A percentile compares a stretch with the other conserved stretches of the same genome.
phyloP scores from a whole-genome alignment of 1,140 invertebrate species.

The Caenorhabditis briggsae region DNA sequence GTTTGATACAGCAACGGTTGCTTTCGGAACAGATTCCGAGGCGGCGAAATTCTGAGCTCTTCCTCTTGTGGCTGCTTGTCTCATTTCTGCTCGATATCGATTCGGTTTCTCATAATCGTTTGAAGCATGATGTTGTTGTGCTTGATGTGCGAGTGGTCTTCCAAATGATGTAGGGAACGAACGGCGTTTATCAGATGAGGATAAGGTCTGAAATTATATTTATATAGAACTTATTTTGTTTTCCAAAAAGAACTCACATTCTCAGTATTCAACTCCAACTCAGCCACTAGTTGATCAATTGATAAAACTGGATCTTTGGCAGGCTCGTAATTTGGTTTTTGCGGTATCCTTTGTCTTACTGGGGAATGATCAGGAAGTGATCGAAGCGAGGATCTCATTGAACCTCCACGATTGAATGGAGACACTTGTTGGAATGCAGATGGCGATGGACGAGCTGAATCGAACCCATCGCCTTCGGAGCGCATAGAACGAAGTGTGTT shows the following conservation, averaged over 20 bases:
- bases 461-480: conserved; percentile 36
- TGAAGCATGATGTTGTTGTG: conserved; percentile 31
- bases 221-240: not conserved
- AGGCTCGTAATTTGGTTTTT: conserved; percentile 19
- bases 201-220: conserved; percentile 21
- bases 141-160: conserved; percentile 16
- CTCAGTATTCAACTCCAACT: conserved; percentile 76
- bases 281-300: conserved; percentile 74
- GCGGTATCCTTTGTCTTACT: conserved; percentile 42
- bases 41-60: conserved; percentile 36
- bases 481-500: conserved; percentile 62
- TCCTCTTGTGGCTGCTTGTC: conserved; percentile 46
- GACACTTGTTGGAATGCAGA: conserved; percentile 63
- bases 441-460: conserved; percentile 61
- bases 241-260: conserved; percentile 11
- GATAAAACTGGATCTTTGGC: conserved; percentile 70
- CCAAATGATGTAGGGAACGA: conserved; percentile 71
- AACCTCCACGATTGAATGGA: conserved; percentile 50
- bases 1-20: conserved; percentile 11
- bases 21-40: not conserved
- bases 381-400: conserved; percentile 74
- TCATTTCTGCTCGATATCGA: conserved; percentile 15
- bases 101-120: conserved; percentile 46
- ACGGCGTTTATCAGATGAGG: conserved; percentile 69
- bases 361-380: conserved; percentile 69